These are phyloP conservation scores for Lycaon pictus DNA, from an alignment of 2,113 vertebrate species.

Conservation along the genomic window DNA sequence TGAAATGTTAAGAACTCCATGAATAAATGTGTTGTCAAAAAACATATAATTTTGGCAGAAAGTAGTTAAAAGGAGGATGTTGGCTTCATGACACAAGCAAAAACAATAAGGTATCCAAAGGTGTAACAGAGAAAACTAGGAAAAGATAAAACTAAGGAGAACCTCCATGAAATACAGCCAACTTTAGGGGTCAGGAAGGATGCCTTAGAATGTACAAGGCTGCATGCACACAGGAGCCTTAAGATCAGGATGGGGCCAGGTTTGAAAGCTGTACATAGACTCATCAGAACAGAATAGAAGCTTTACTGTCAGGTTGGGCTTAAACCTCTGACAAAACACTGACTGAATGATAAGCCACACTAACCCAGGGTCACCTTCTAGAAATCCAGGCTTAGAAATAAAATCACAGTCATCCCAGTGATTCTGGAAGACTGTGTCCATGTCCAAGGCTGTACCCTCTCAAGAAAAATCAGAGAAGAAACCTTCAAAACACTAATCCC, in stretches of 20 bases:
- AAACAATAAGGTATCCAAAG: background rate
- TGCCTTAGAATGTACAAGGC: background rate
- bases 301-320: background rate
- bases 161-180: background rate
- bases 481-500: background rate
- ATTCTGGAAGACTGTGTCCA: background rate
- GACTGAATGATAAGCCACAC: background rate
- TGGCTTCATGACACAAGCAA: background rate
- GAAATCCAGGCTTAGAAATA: background rate
- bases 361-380: background rate
- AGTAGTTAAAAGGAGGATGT: background rate
- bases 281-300: background rate
- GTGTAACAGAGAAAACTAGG: background rate
- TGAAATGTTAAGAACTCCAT: background rate
- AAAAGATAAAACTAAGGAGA: background rate
- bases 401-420: background rate
- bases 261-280: background rate
- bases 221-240: background rate
- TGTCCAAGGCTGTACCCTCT: background rate
- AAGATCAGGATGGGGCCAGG: background rate
- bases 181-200: background rate
- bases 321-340: background rate
- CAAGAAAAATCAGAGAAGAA: background rate
- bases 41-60: background rate
- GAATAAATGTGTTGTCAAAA: background rate